A percentile compares a stretch with the other conserved stretches of the same genome.
These are phyloP conservation scores for Epinotia nisella DNA, from an alignment of 2,888 invertebrate genomes.

Conservation along the genomic window DNA sequence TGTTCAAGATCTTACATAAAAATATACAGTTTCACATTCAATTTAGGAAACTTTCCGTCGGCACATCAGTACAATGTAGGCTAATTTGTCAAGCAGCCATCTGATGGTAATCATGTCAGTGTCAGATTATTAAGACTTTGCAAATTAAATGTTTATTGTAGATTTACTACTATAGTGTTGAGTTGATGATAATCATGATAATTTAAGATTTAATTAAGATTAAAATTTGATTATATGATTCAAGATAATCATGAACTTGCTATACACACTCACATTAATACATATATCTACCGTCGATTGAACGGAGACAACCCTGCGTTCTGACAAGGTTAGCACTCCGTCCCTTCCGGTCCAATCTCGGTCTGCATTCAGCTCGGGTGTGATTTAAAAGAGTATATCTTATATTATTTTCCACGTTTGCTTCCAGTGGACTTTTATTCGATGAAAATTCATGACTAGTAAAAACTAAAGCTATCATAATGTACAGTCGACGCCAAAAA, in stretches of 20 bases:
- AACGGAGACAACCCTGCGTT: constrained; percentile 8
- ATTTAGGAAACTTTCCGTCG: too few species aligned
- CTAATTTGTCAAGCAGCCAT: too few species aligned
- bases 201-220: too few species aligned
- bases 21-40: too few species aligned
- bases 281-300: neutral
- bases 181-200: too few species aligned
- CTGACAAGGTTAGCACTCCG: constrained; percentile 28
- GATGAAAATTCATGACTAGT: neutral
- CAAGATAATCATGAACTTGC: neutral
- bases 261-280: neutral
- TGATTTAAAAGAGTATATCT: constrained; percentile 37
- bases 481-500: neutral
- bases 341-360: constrained; percentile 41
- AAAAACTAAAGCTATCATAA: neutral
- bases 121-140: too few species aligned
- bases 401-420: constrained; percentile 27
- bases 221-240: too few species aligned
- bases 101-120: too few species aligned
- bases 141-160: neutral
- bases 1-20: too few species aligned
- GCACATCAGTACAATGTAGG: too few species aligned
- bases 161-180: neutral
- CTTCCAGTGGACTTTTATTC: constrained; percentile 13
- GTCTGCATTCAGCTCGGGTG: constrained; percentile 33